A percentile compares a stretch with the other conserved stretches of the same genome.
phyloP scores from a whole-genome alignment of 2,888 invertebrate species.

The Saturnia pavonia region DNA sequence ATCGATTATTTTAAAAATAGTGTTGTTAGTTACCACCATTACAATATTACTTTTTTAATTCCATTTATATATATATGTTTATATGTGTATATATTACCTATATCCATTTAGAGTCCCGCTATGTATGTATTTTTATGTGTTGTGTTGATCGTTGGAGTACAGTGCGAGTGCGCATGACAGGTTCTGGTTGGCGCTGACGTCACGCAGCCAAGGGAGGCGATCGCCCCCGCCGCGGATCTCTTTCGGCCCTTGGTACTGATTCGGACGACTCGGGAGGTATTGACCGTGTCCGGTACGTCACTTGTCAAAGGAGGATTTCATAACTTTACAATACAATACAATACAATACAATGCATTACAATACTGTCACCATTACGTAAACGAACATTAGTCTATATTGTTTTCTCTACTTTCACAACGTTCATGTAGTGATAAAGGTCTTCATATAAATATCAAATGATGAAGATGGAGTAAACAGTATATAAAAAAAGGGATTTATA shows the following conservation, averaged over 20 bases:
- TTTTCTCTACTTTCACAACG: too few species aligned
- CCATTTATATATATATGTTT: neutral
- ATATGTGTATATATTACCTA: neutral
- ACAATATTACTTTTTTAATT: neutral
- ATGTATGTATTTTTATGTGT: conserved; percentile 13
- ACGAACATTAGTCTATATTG: too few species aligned
- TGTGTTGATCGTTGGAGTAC: conserved; percentile 12
- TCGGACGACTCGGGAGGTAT: conserved; percentile 36
- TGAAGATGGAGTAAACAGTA: too few species aligned
- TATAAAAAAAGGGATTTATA: too few species aligned
- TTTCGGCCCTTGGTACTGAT: conserved; percentile 80
- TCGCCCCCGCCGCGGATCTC: conserved; percentile 75
- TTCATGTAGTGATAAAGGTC: too few species aligned
- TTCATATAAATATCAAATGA: too few species aligned
- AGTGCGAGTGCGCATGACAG: conserved; percentile 49
- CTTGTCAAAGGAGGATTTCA: conserved; percentile 9
- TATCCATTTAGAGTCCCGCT: conserved; percentile 20
- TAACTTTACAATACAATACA: neutral
- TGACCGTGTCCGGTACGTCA: conserved; percentile 41
- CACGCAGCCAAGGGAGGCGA: conserved; percentile 57
- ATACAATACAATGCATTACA: too few species aligned
- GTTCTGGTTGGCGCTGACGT: conserved; percentile 70
- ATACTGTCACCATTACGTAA: too few species aligned
- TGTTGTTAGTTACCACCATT: too few species aligned
- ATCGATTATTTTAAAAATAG: too few species aligned